These are phyloP conservation scores for Hemithea aestivaria DNA, from an alignment of 2,888 invertebrate genomes.

Conservation along the genomic window DNA sequence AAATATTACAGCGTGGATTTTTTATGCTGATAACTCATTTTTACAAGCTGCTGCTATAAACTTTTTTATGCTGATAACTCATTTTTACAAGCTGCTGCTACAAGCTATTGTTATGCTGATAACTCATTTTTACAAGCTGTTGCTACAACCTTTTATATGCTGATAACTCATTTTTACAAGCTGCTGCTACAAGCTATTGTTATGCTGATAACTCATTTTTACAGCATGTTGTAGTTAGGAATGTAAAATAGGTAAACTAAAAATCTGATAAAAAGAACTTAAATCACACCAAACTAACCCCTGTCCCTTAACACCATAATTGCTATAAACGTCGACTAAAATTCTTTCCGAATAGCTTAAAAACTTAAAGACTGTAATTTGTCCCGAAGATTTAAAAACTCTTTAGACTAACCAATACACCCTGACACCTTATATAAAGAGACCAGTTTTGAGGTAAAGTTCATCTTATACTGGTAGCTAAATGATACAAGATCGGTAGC, in stretches of 20 bases:
- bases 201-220: too few species aligned
- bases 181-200: too few species aligned
- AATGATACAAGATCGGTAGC: constrained; percentile 40
- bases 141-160: too few species aligned
- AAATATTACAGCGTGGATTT: constrained; percentile 5
- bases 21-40: too few species aligned
- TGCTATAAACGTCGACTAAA: constrained; percentile 32
- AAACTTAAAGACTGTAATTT: constrained; percentile 56
- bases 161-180: too few species aligned
- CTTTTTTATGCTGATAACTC: too few species aligned
- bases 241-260: too few species aligned
- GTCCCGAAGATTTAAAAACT: constrained; percentile 36
- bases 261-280: constrained; percentile 1
- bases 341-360: constrained; percentile 57
- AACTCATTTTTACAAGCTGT: too few species aligned
- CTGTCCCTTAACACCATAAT: constrained; percentile 39
- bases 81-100: too few species aligned
- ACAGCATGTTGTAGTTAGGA: too few species aligned
- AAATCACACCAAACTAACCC: constrained; percentile 13
- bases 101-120: too few species aligned
- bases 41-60: too few species aligned
- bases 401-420: constrained; percentile 20
- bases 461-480: constrained; percentile 16
- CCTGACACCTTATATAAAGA: background rate
- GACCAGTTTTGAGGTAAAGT: background rate